Evolutionary conservation across 2,113 vertebrate species (phyloP), one percentile per base, ranked within the genome.

Genomic region (Nansenia antarctica): DNA sequence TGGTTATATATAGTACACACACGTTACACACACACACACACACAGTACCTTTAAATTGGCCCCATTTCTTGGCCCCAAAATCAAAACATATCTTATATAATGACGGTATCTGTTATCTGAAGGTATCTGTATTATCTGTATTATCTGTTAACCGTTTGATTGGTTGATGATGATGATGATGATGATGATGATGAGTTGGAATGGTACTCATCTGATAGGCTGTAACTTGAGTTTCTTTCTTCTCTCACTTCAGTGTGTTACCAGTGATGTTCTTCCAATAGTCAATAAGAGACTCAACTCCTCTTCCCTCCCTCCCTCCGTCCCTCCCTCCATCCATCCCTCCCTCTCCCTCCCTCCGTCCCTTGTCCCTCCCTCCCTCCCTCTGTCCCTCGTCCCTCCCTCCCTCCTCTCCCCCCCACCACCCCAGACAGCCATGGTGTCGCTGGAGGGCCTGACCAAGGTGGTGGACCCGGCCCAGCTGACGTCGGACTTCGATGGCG

Each of bases 401-500:
- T 69, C 78, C 26, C 85, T 52, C 30, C 67, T 61, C 32, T 12
- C 37, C 39, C 9, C 65, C 78, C 71, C 62, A 55, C 5, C 61
- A 39, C 69, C 77, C 24, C 86, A 99, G 97, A 99, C 98, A 78
- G 95, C 95, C 79, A 98, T 99, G 96, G 98, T 99, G 74, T 99
- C 98, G 81, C 91, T 99, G 82, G 98, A 99, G 90, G 98, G 96
- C 89, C 95, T 99, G 89, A 94, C 96, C 91, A 98, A 98, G 93
- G 94, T 97, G 67, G 97, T 99, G 85, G 98, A 99, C 83, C 95
- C 95, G 65, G 98, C 97, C 75, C 97, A 99, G 92, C 92, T 99
- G 77, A 99, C 98, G 5, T 93, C 95, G 0, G 98, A 99, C 89
- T 97, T 99, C 32, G 98, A 99, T 37, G 98, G 97, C 87, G 96